Conservation (phyloP, 2,888 invertebrate species). For the Drosophila melanocephala region DNA sequence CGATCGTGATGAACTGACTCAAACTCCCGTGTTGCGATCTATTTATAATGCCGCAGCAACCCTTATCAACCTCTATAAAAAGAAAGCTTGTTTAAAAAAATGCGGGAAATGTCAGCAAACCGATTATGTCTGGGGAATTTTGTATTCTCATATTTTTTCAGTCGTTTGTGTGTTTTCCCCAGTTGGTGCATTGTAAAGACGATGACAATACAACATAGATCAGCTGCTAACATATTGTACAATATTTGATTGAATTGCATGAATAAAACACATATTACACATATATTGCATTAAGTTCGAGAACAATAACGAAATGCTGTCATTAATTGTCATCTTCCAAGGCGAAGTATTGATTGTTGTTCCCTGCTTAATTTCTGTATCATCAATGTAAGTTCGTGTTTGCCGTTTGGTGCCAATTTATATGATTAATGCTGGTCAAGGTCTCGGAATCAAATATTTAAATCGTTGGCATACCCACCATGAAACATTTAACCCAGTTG, state of each 20-base stretch:
- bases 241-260: not conserved
- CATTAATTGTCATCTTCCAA: not conserved
- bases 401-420: slow-evolving; percentile 8
- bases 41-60: slow-evolving; percentile 2
- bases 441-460: slow-evolving; percentile 22
- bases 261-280: too few relatives aligned
- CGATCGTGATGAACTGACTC: not conserved
- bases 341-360: not conserved
- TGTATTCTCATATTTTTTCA: not conserved
- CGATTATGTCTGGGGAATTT: not conserved
- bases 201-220: not conserved
- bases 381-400: not conserved
- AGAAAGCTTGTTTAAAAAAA: not conserved
- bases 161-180: not conserved
- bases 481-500: slow-evolving; percentile 26
- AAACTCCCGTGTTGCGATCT: too few relatives aligned
- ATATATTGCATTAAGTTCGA: not conserved
- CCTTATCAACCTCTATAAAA: not conserved
- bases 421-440: slow-evolving; percentile 30
- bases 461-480: slow-evolving; percentile 14
- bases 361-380: not conserved
- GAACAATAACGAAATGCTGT: not conserved
- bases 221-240: not conserved
- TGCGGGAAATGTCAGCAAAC: not conserved
- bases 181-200: not conserved